Evolutionary conservation across 2,797 vertebrate genomes (phyloP).

Genomic region (Toxotes lorentzi): DNA sequence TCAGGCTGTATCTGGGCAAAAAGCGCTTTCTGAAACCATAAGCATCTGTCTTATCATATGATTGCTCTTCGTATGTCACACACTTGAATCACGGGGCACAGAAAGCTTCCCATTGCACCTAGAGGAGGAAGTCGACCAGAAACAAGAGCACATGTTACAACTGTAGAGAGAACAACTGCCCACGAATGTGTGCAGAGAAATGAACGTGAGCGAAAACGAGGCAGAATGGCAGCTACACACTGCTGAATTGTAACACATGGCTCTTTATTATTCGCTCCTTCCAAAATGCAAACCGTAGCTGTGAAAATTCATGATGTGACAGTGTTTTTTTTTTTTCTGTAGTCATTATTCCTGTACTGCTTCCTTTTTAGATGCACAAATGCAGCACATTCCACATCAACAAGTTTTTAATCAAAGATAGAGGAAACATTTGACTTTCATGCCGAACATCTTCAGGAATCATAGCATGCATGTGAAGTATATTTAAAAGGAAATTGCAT

Average conservation of each 20-base stretch:
- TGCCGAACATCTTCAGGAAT: neutral
- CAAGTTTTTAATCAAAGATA: neutral
- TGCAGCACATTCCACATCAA: neutral
- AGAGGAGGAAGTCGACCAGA: slow-evolving; percentile 74
- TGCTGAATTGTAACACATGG: slow-evolving; percentile 31
- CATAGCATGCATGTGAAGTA: neutral
- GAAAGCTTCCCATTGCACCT: slow-evolving; percentile 72
- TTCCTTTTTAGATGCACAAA: neutral
- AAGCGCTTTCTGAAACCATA: slow-evolving; percentile 78
- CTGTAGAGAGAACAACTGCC: slow-evolving; percentile 60
- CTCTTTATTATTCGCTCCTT: slow-evolving; percentile 17
- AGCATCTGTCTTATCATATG: slow-evolving; percentile 80
- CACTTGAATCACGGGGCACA: slow-evolving; percentile 69
- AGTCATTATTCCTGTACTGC: neutral
- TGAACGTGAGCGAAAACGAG: slow-evolving; percentile 48
- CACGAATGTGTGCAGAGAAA: slow-evolving; percentile 46
- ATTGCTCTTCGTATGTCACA: slow-evolving; percentile 69
- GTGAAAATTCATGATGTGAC: slow-evolving; percentile 25
- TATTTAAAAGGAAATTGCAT: neutral
- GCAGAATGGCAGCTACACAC: slow-evolving; percentile 40
- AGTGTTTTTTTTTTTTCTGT: neutral
- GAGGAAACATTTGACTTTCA: slow-evolving; percentile 8
- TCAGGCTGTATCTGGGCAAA: slow-evolving; percentile 84
- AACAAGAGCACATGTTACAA: slow-evolving; percentile 64
- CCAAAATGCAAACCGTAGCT: slow-evolving; percentile 5